Percentiles rank a stretch among this genome's conserved stretches.
phyloP scores from a whole-genome alignment of 2,888 invertebrate genomes.

The Heteromurus nitidus region DNA sequence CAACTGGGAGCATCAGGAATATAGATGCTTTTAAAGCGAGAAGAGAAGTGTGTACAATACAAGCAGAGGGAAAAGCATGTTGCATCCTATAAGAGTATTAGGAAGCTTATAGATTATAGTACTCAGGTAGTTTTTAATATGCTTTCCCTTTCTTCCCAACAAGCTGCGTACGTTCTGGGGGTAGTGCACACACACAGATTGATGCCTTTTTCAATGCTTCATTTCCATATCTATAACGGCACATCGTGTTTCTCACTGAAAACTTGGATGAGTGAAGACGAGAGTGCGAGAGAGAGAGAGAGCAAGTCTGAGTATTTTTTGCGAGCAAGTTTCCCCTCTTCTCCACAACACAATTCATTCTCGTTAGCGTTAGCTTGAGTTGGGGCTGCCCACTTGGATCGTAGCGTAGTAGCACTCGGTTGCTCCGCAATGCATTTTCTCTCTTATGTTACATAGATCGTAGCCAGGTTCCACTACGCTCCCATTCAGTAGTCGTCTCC shows the following conservation, averaged over 20 bases:
- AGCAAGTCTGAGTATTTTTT: not conserved
- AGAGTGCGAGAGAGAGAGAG: not conserved
- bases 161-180: not conserved
- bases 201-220: constrained; percentile 8
- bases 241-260: not conserved
- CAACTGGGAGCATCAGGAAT: constrained; percentile 12
- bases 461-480: no score
- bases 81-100: constrained; percentile 29
- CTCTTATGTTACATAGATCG: no score
- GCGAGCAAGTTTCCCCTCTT: not conserved
- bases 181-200: constrained; percentile 3
- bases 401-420: no score
- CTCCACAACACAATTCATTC: constrained; percentile 44
- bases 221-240: constrained; percentile 23
- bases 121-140: not conserved
- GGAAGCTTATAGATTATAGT: no score
- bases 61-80: constrained; percentile 43
- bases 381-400: no score
- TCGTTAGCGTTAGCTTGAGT: no score
- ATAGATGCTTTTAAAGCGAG: no score
- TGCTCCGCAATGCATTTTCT: no score
- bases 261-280: not conserved
- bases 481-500: not conserved
- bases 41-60: no score
- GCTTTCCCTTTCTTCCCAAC: not conserved